Conservation (phyloP, 2,888 invertebrate species). For the Drepana falcataria region DNA sequence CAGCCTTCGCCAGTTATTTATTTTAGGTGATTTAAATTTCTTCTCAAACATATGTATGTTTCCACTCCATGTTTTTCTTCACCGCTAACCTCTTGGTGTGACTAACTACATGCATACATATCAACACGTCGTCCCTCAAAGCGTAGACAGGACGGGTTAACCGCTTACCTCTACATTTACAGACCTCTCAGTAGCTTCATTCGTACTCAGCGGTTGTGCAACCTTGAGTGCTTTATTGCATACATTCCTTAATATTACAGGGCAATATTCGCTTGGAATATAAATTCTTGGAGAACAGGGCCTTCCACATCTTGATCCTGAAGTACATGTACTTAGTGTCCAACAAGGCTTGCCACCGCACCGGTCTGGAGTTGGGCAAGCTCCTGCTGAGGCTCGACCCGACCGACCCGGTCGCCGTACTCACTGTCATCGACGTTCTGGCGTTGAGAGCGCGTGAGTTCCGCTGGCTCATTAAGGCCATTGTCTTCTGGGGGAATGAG, state of each 20-base stretch:
- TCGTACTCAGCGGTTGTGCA: too few species aligned
- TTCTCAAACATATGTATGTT: too few species aligned
- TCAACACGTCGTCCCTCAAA: too few species aligned
- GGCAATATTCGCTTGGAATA: conserved; percentile 43
- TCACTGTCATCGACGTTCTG: conserved; percentile 88
- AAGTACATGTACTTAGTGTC: conserved; percentile 87
- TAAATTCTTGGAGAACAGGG: conserved; percentile 45
- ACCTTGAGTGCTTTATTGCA: too few species aligned
- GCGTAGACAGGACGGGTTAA: too few species aligned
- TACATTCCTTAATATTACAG: conserved; percentile 28
- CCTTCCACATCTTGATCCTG: conserved; percentile 82
- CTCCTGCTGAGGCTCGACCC: conserved; percentile 87
- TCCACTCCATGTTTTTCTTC: too few species aligned
- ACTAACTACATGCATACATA: too few species aligned
- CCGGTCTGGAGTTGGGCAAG: conserved; percentile 91
- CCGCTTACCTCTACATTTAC: too few species aligned
- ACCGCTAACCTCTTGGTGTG: too few species aligned
- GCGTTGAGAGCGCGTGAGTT: conserved; percentile 87
- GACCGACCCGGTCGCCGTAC: conserved; percentile 85
- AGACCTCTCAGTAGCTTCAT: too few species aligned
- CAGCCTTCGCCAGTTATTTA: too few species aligned
- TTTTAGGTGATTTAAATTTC: too few species aligned
- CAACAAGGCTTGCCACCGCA: conserved; percentile 89
- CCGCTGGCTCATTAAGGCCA: conserved; percentile 78
- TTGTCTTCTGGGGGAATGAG: conserved; percentile 30